These are phyloP conservation scores for Coleophora deauratella DNA, from an alignment of 2,888 invertebrate species.

Conservation along the genomic window DNA sequence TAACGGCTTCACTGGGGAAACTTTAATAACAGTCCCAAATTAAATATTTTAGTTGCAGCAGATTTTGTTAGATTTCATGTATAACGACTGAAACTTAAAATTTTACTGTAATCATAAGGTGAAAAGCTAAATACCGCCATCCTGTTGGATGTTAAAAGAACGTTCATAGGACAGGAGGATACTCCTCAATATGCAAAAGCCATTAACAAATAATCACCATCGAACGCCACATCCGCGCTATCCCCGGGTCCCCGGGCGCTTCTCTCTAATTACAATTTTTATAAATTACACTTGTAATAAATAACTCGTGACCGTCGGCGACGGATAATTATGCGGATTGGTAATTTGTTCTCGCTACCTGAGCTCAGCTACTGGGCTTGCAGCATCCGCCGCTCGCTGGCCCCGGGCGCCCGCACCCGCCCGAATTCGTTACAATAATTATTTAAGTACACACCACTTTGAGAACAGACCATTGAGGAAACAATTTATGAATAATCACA, in stretches of 20 bases:
- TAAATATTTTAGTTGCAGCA: no score
- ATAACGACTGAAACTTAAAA: no score
- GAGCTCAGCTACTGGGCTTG: slow-evolving; percentile 54
- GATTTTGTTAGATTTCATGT: no score
- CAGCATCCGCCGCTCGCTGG: slow-evolving; percentile 24
- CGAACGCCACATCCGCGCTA: neutral
- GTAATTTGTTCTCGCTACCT: slow-evolving; percentile 63
- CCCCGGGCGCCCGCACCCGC: slow-evolving; percentile 22
- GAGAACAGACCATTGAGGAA: slow-evolving; percentile 7
- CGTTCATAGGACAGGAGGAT: no score
- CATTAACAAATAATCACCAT: no score
- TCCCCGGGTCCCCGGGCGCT: neutral
- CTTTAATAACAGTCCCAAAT: no score
- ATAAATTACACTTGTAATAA: slow-evolving; percentile 28
- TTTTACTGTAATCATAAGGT: no score
- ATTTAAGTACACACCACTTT: slow-evolving; percentile 11
- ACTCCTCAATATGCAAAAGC: no score
- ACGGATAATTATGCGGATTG: slow-evolving; percentile 50
- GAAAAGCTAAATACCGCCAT: no score
- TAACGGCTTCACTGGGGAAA: no score
- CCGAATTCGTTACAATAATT: slow-evolving; percentile 15
- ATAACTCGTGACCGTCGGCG: slow-evolving; percentile 25
- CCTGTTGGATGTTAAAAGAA: no score
- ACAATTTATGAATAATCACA: slow-evolving; percentile 8
- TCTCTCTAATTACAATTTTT: slow-evolving; percentile 18